Conservation (phyloP, 2,888 invertebrate species). For the Oligia latruncula region DNA sequence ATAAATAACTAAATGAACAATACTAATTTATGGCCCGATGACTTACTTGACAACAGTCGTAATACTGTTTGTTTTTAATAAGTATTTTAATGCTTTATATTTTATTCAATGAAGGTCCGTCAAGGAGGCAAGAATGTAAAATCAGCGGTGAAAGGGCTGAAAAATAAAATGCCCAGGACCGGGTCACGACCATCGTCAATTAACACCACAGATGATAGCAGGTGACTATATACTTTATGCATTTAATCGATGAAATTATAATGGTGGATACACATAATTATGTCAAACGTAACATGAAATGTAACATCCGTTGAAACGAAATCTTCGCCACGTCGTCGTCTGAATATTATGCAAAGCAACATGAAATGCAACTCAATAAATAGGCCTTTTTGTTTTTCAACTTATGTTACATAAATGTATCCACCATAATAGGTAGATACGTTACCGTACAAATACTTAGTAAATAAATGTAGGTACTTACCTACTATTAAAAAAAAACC, state of each 20-base stretch:
- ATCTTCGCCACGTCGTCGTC: not conserved
- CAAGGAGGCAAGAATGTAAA: constrained; percentile 87
- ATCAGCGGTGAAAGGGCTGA: constrained; percentile 85
- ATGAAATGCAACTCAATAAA: not conserved
- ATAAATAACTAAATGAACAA: not conserved
- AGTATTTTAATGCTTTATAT: constrained; percentile 9
- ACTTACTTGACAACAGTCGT: not conserved
- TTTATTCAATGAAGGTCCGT: constrained; percentile 77
- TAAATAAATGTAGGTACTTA: not conserved
- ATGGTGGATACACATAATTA: constrained; percentile 4
- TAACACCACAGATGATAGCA: constrained; percentile 86
- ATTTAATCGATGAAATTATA: constrained; percentile 4
- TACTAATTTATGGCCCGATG: constrained; percentile 3
- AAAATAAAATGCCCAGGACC: constrained; percentile 84
- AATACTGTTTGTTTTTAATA: not conserved
- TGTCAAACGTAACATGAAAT: not conserved
- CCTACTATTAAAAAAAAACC: too few relatives aligned
- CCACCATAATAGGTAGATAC: constrained; percentile 33
- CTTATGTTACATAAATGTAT: not conserved
- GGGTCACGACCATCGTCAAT: constrained; percentile 85
- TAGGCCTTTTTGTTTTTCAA: not conserved
- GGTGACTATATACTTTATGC: constrained; percentile 69
- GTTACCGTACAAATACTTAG: constrained; percentile 4
- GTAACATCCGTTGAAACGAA: not conserved
- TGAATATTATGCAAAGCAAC: not conserved